Conservation (phyloP, 1,140 invertebrate genomes). For the Calephelis virginiensis region DNA sequence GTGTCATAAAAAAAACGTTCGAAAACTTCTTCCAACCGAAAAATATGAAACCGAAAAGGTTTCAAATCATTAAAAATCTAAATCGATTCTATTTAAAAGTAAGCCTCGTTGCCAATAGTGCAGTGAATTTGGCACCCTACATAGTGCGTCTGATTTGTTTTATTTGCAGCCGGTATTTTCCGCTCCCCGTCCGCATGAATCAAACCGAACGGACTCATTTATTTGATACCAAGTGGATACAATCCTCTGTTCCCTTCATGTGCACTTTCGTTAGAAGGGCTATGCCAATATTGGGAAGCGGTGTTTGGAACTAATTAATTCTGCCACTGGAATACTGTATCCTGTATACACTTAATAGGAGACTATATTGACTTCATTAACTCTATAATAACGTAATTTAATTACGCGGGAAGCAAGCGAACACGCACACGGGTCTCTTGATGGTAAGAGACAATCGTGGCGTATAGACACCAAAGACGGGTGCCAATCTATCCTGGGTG, state of each 20-base stretch:
- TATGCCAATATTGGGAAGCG: slow-evolving; percentile 13
- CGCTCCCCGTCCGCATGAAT: slow-evolving; percentile 72
- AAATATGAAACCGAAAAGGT: too few relatives aligned
- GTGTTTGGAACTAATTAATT: slow-evolving; percentile 17
- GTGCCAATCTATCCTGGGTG: too few relatives aligned
- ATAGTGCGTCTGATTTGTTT: slow-evolving; percentile 64
- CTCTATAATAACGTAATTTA: too few relatives aligned
- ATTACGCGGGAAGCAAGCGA: too few relatives aligned
- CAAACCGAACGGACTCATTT: slow-evolving; percentile 73
- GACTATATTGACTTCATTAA: too few relatives aligned
- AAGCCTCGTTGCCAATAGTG: slow-evolving; percentile 31
- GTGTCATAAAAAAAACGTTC: too few relatives aligned
- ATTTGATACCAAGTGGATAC: slow-evolving; percentile 52
- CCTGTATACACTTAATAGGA: too few relatives aligned
- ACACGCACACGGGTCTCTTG: too few relatives aligned
- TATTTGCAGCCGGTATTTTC: slow-evolving; percentile 63
- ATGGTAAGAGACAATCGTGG: too few relatives aligned
- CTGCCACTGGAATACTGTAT: background rate
- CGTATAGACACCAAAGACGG: too few relatives aligned
- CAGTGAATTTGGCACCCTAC: slow-evolving; percentile 35
- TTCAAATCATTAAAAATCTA: slow-evolving; percentile 18
- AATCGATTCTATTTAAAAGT: slow-evolving; percentile 31
- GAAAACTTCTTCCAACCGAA: too few relatives aligned
- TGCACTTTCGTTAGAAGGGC: slow-evolving; percentile 18
- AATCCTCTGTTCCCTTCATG: slow-evolving; percentile 20